Conservation (phyloP, 2,113 vertebrate genomes). For the Mesoclemmys tuberculata region DNA sequence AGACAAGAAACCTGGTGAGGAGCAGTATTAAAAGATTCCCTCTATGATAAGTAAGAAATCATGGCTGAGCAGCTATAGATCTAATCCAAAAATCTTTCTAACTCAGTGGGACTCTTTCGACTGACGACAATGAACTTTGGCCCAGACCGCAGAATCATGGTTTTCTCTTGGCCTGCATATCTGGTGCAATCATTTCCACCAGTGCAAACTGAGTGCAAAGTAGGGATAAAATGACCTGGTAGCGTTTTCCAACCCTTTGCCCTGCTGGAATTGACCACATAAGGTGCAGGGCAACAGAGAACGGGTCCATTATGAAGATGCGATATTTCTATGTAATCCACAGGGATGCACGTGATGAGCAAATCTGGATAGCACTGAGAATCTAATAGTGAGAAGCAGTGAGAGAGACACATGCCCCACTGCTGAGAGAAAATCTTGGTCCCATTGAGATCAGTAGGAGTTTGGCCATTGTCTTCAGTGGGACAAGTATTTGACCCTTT, state of each 20-base stretch:
- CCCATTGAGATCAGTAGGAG: not conserved
- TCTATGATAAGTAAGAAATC: conserved; percentile 1
- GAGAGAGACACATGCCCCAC: not conserved
- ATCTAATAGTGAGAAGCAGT: not conserved
- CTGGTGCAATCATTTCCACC: not conserved
- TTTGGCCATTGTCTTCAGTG: not conserved
- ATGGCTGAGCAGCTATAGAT: not conserved
- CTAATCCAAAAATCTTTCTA: not conserved
- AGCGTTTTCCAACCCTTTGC: not conserved
- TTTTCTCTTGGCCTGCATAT: not conserved
- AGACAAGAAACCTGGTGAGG: conserved; percentile 15
- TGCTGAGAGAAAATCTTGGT: not conserved
- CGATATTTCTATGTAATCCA: not conserved
- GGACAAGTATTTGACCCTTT: not conserved
- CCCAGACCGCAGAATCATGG: not conserved
- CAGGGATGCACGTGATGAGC: not conserved
- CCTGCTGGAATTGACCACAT: not conserved
- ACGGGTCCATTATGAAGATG: not conserved
- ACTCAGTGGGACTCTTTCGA: not conserved
- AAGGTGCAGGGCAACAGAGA: not conserved
- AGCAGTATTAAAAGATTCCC: not conserved
- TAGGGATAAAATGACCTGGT: not conserved
- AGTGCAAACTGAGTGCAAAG: not conserved
- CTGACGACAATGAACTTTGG: not conserved
- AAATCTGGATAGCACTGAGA: not conserved